phyloP scores from a whole-genome alignment of 2,888 invertebrate genomes.

The Blera fallax region DNA sequence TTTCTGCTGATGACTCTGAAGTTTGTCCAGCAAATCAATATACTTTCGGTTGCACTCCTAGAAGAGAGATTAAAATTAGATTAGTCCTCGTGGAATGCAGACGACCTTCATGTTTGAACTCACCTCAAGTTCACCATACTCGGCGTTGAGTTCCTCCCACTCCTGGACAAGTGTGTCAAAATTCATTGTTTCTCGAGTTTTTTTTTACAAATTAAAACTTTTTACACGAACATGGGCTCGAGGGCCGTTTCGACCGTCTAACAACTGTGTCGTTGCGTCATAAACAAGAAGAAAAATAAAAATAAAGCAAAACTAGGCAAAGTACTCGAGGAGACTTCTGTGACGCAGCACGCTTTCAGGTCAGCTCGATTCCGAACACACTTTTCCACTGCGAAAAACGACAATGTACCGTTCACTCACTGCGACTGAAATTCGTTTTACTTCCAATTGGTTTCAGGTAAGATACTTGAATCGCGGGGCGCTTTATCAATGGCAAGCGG shows the following conservation, averaged over 20 bases:
- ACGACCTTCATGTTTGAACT: conserved; percentile 64
- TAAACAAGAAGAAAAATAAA: conserved; percentile 18
- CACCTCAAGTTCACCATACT: conserved; percentile 93
- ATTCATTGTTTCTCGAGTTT: conserved; percentile 79
- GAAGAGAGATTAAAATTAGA: conserved; percentile 40
- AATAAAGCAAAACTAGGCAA: conserved; percentile 6
- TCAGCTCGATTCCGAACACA: conserved; percentile 22
- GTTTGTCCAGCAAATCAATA: conserved; percentile 91
- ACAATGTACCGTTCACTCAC: conserved; percentile 37
- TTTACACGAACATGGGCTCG: conserved; percentile 11
- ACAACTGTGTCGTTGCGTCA: conserved; percentile 52
- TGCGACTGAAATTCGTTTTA: neutral
- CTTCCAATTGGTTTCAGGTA: conserved; percentile 21
- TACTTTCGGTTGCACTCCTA: conserved; percentile 88
- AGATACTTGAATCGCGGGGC: conserved; percentile 20
- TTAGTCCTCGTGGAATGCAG: neutral
- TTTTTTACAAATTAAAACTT: neutral
- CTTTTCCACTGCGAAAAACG: conserved; percentile 35
- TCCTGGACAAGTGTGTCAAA: conserved; percentile 86
- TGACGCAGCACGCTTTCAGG: conserved; percentile 44
- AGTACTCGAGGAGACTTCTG: conserved; percentile 1
- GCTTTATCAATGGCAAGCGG: conserved; percentile 39
- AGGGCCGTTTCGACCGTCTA: conserved; percentile 33
- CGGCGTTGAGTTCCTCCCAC: conserved; percentile 90
- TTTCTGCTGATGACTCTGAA: conserved; percentile 91